These are phyloP conservation scores for Homalodisca vitripennis DNA, from an alignment of 1,140 invertebrate genomes.

Conservation along the genomic window DNA sequence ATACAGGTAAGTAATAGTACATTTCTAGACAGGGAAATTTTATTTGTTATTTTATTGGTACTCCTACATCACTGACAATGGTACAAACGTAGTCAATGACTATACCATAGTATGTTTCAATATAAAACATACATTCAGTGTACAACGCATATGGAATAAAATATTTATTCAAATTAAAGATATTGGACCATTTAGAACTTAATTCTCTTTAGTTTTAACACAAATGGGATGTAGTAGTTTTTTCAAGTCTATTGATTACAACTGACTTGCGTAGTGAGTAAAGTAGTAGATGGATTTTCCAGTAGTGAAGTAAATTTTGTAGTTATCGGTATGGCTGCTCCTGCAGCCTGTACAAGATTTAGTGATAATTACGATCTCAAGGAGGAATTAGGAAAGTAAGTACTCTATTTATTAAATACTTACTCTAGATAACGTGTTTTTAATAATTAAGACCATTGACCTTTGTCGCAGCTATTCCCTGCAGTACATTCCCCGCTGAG, in stretches of 20 bases:
- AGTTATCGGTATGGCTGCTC: slow-evolving; percentile 58
- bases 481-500: slow-evolving; percentile 20
- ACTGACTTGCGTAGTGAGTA: slow-evolving; percentile 28
- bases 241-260: slow-evolving; percentile 31
- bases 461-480: slow-evolving; percentile 13
- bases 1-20: too few relatives aligned
- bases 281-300: slow-evolving; percentile 36
- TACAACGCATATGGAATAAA: too few relatives aligned
- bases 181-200: too few relatives aligned
- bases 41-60: too few relatives aligned
- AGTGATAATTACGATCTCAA: slow-evolving; percentile 99
- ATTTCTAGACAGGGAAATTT: too few relatives aligned
- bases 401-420: slow-evolving; percentile 46
- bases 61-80: too few relatives aligned
- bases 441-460: slow-evolving; percentile 25
- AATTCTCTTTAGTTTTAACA: background rate
- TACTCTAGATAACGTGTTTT: background rate
- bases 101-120: too few relatives aligned
- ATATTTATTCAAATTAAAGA: too few relatives aligned
- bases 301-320: slow-evolving; percentile 43
- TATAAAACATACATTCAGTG: too few relatives aligned
- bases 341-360: slow-evolving; percentile 82
- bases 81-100: too few relatives aligned
- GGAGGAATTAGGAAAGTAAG: slow-evolving; percentile 99
- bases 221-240: background rate